Evolutionary conservation across 2,797 vertebrate genomes (phyloP).

Genomic region (Varecia variegata): DNA sequence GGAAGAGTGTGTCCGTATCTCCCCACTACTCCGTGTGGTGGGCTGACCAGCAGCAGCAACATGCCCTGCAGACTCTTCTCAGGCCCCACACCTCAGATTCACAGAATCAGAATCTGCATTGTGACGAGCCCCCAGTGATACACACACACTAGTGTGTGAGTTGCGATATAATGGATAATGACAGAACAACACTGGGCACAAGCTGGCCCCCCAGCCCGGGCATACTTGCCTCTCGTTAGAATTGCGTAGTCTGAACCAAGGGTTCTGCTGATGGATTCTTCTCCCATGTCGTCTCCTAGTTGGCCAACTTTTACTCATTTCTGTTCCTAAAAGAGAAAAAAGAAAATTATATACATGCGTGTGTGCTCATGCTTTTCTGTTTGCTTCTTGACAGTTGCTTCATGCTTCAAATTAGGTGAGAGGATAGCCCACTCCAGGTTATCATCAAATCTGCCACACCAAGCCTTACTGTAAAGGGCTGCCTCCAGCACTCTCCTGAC

Average conservation of each 20-base stretch:
- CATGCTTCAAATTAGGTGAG: background rate
- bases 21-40: background rate
- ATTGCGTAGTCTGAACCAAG: background rate
- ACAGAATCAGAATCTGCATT: background rate
- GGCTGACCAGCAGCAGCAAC: background rate
- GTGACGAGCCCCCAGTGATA: rapidly evolving
- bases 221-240: slow-evolving; percentile 75
- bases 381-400: background rate
- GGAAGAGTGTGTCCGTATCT: too few relatives aligned
- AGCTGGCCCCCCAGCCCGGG: background rate
- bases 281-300: slow-evolving; percentile 61
- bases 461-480: background rate
- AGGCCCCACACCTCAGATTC: too few relatives aligned
- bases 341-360: background rate
- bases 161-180: rapidly evolving
- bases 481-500: background rate
- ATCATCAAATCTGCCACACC: background rate
- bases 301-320: slow-evolving; percentile 77
- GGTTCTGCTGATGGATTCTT: background rate
- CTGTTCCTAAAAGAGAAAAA: background rate
- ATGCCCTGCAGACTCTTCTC: background rate
- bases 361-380: background rate
- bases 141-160: rapidly evolving
- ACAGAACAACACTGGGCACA: background rate
- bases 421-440: background rate